Base-by-base conservation (phyloP, 2,113 vertebrate species). In the Coreoperca whiteheadi region DNA sequence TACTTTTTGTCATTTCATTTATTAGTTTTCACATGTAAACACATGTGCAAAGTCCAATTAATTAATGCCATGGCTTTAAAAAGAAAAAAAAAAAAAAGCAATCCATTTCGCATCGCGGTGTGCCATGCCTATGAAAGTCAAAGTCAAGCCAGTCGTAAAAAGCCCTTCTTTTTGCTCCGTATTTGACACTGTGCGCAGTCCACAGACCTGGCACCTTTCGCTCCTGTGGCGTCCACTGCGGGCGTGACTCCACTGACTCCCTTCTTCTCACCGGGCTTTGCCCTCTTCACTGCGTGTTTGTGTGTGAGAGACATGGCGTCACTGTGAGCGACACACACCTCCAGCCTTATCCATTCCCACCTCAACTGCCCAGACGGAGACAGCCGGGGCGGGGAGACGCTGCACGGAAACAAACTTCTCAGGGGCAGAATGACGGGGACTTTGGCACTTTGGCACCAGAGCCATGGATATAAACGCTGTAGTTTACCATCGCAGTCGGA, bases 321-420 rank as follows among this genome's bases (percentile, higher is more conserved):
- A 34, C 73, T 51, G 51, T 37, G 60, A 69, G 75, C 7, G 65
- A 85, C 85, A 81, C 74, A 30, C 48, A 74, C 86, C 78, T 77
- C 61, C 18, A 79, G 64, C 70, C 72, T 79, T 2, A 68, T 89
- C 79, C 50, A 25, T 74, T 63, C 39, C 69, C 81, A 84, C 80
- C 73, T 78, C 50, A 2, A 25, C 37, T 78, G 82, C 81, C 73
- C 56, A 53, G 25, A 46, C 72, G 20, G 56, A 71, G 64, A 72
- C 70, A 68, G 67, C 61, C 21, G 32, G 11, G 32, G 30, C 12
- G 76, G 66, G 53, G 67, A 70, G 15, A 46, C 2, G 32, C n/a
- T 11, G 37, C 66, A 48, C 20, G 21, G 8, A 61, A 54, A 56
- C 54, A 64, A 75, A 78, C 70, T 60, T 81, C 21, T 76, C 25